Evolutionary conservation across 30 jellyfish, hydroid and myxozoan genomes (phyloP), one percentile per base, ranked within the genome.

Genomic region (Hydractinia echinata): DNA sequence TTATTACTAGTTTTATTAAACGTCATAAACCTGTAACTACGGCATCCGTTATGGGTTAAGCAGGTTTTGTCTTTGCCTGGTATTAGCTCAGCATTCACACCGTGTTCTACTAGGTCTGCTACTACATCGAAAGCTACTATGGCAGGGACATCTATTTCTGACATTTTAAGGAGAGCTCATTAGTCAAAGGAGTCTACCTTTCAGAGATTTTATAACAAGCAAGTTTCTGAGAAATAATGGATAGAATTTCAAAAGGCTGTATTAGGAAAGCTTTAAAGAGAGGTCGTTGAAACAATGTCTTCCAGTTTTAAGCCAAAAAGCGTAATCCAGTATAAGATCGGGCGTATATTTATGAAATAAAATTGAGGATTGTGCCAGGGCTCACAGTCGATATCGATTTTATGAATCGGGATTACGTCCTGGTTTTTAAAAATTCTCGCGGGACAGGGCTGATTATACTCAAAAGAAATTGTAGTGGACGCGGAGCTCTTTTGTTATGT

Each of bases 231-330:
- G 15, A 13, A 58, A 16, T 16, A 58, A 58, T 13, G 19, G 15
- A 58, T 58, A 16, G 69, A 10, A 30, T 30, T 30, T 30, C 44
- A 30, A 2, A 30, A 30, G 44, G 44, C 44, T 30, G 44, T 30
- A 30, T 58, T 58, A 16, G 69, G 69, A 16, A 16, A 58, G 69
- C 69, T 58, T 58, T 58, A 58, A 58, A 58, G 69, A 0, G 15
- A 58, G 69, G 3, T 58, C 69, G 44, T 16, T 58, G 69, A 58
- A 56, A 56, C 68, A 56, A 56, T 56, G 68, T 56, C 68, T 56
- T 56, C 68, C n/a, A 56, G 68, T n/a, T 56, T 56, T 56, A 56
- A 56, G 68, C 68, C 68, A 56, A n/a, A 56, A 58, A 16, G 69
- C 69, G 69, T 11, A 13, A 58, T 11, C 19, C 69, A 13, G 19